Conservation (phyloP, 2,888 invertebrate genomes). For the Actias luna region DNA sequence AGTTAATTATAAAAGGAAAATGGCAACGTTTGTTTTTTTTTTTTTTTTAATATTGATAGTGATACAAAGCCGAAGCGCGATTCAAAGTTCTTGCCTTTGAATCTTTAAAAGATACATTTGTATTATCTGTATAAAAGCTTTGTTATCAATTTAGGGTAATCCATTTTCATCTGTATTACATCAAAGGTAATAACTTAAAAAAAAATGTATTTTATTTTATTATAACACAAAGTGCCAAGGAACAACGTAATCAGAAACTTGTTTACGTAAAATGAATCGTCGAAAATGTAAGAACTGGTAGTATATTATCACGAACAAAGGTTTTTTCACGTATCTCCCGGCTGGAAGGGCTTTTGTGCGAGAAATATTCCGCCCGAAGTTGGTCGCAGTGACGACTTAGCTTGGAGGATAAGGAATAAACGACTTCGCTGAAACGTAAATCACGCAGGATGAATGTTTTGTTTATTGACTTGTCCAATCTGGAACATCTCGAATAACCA, state of each 20-base stretch:
- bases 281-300: not conserved
- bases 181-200: not conserved
- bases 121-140: not conserved
- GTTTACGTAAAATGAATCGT: not conserved
- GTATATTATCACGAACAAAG: constrained; percentile 1
- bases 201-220: not conserved
- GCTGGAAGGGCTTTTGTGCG: not conserved
- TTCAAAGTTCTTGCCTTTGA: not conserved
- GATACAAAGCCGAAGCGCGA: not conserved
- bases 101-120: not conserved
- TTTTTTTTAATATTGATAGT: not conserved
- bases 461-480: too few species aligned
- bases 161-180: not conserved
- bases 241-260: not conserved
- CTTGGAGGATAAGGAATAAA: not conserved
- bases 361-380: not conserved
- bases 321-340: not conserved
- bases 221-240: not conserved
- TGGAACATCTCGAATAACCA: too few species aligned
- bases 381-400: not conserved
- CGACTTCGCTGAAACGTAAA: not conserved
- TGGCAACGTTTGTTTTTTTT: too few species aligned
- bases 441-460: too few species aligned
- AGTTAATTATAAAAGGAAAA: too few species aligned
- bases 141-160: not conserved